A percentile compares a stretch with the other conserved stretches of the same genome.
These are phyloP conservation scores for Zoanthus solanderi DNA, from an alignment of 92 coral and sea anemone genomes.

Conservation along the genomic window DNA sequence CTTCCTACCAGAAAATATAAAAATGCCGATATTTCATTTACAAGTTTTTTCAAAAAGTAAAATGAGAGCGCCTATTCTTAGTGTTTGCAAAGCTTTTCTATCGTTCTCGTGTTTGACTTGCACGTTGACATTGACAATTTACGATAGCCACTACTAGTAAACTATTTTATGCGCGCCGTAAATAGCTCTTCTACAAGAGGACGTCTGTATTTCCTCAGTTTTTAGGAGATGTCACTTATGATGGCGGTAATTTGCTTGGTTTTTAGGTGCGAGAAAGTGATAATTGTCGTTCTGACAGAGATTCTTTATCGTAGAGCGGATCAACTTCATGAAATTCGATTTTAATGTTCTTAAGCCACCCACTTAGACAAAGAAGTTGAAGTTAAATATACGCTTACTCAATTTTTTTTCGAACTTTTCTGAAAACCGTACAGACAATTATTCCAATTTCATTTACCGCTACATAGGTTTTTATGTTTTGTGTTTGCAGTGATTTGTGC, in stretches of 20 bases:
- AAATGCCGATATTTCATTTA: too few relatives aligned
- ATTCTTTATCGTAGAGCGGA: conserved; percentile 37
- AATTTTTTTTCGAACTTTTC: not conserved
- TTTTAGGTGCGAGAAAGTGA: conserved; percentile 37
- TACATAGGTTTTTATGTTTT: not conserved
- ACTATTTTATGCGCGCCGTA: too few relatives aligned
- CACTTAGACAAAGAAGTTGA: conserved; percentile 2
- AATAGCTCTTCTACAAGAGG: not conserved
- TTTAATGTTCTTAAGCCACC: conserved; percentile 37
- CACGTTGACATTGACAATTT: too few relatives aligned
- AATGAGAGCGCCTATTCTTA: too few relatives aligned
- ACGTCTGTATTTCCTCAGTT: conserved; percentile 6
- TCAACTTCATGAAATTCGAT: conserved; percentile 18
- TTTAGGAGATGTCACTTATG: conserved; percentile 1
- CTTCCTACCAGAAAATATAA: too few relatives aligned
- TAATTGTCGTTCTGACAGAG: conserved; percentile 26
- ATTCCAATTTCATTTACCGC: not conserved
- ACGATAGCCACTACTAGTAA: too few relatives aligned
- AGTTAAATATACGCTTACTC: not conserved
- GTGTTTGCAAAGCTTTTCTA: too few relatives aligned
- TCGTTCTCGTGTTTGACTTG: too few relatives aligned
- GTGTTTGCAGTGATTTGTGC: not conserved
- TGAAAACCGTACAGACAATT: too few relatives aligned
- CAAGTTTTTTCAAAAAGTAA: too few relatives aligned
- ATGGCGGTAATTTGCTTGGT: conserved; percentile 28